phyloP scores from a whole-genome alignment of 2,797 vertebrate genomes.

The Pteropus rufus region DNA sequence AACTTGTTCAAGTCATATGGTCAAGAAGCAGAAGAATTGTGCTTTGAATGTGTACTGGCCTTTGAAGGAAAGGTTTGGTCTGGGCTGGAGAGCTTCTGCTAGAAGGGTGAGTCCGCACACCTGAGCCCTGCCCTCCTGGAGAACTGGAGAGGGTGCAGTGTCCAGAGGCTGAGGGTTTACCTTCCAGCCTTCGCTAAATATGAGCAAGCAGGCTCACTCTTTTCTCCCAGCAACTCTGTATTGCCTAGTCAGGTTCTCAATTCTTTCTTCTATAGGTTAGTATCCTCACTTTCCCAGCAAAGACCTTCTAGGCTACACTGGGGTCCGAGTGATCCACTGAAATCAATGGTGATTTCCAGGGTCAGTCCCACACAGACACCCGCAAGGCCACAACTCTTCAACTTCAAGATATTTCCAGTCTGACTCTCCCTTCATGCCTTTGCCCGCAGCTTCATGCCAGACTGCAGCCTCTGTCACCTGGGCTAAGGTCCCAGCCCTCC shows the following conservation, averaged over 20 bases:
- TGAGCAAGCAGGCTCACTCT: not conserved
- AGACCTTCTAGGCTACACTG: not conserved
- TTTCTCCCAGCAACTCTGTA: not conserved
- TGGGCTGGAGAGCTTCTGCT: not conserved
- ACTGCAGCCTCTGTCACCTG: not conserved
- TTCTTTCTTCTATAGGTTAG: not conserved
- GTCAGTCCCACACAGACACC: not conserved
- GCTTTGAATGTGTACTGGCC: rapidly evolving
- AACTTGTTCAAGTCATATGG: not conserved
- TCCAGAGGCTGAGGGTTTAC: not conserved
- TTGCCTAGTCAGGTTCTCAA: no score
- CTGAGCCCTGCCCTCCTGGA: rapidly evolving
- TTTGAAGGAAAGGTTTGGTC: not conserved
- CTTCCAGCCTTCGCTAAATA: not conserved
- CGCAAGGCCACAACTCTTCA: not conserved
- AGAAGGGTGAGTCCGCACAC: rapidly evolving
- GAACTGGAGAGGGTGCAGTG: no score
- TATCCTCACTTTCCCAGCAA: not conserved
- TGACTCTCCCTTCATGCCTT: not conserved
- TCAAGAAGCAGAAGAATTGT: not conserved
- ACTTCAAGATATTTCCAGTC: not conserved
- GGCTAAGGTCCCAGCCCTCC: not conserved
- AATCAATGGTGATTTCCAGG: not conserved
- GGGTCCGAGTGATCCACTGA: not conserved
- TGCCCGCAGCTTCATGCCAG: no score